phyloP scores from a whole-genome alignment of 1,140 invertebrate genomes.

The Asbolus verrucosus region DNA sequence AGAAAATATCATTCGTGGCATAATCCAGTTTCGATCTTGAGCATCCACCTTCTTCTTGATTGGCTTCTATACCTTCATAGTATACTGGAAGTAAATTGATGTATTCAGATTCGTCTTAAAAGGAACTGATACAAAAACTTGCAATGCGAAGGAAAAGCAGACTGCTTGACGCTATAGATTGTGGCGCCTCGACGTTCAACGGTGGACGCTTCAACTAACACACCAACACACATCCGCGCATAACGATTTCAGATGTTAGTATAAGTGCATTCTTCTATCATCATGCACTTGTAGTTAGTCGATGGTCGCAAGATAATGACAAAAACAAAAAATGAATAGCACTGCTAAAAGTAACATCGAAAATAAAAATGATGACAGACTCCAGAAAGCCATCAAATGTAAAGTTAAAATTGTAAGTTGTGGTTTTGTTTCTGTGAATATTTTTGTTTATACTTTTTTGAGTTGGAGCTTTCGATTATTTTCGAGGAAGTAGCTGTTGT shows the following conservation, averaged over 20 bases:
- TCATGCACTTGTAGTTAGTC: constrained; percentile 18
- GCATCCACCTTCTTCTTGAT: too few species aligned
- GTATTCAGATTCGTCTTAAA: too few species aligned
- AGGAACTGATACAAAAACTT: too few species aligned
- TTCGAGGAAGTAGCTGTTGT: constrained; percentile 6
- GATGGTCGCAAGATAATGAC: background rate
- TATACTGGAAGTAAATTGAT: too few species aligned
- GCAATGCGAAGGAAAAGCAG: too few species aligned
- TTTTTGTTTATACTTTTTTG: background rate
- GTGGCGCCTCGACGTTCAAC: constrained; percentile 47
- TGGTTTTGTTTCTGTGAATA: background rate
- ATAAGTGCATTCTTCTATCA: constrained; percentile 26
- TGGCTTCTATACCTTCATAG: too few species aligned
- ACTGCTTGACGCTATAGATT: constrained; percentile 49
- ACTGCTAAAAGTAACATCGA: constrained; percentile 13
- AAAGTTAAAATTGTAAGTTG: constrained; percentile 60
- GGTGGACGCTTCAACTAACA: constrained; percentile 34
- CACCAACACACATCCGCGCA: constrained; percentile 41
- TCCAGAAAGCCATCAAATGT: constrained; percentile 56
- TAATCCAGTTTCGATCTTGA: too few species aligned
- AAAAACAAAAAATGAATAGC: constrained; percentile 30
- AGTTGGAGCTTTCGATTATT: constrained; percentile 12
- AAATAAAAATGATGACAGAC: constrained; percentile 48
- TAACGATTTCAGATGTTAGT: constrained; percentile 45
- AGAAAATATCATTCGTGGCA: too few species aligned